phyloP scores from a whole-genome alignment of 2,797 vertebrate genomes.

The Capromys pilorides region DNA sequence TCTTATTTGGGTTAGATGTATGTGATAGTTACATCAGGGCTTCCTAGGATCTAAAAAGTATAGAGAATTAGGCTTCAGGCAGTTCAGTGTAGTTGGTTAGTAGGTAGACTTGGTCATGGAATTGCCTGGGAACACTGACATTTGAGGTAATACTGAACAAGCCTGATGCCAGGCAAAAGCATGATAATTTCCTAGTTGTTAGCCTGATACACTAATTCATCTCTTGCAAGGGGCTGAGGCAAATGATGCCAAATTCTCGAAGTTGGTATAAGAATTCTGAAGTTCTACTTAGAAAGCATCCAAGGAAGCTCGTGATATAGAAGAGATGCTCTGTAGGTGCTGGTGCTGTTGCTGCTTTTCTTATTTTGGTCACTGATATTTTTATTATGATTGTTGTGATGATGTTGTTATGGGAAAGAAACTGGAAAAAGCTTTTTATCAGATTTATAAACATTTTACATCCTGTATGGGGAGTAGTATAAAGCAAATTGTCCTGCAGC shows the following conservation, averaged over 20 bases:
- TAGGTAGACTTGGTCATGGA: neutral
- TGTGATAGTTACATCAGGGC: neutral
- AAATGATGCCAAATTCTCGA: neutral
- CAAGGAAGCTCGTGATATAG: rapidly evolving
- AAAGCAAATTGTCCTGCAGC: neutral
- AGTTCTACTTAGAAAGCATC: neutral
- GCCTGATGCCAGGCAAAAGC: neutral
- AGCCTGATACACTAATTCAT: neutral
- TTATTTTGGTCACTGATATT: neutral
- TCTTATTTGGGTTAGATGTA: neutral
- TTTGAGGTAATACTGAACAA: neutral
- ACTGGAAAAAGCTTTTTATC: neutral
- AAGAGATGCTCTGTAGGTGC: neutral
- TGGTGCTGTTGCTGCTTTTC: neutral
- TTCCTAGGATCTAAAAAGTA: neutral
- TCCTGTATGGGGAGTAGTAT: neutral
- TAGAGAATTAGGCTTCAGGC: neutral
- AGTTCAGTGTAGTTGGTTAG: neutral
- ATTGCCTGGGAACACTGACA: neutral
- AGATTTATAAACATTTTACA: neutral
- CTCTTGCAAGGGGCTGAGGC: neutral
- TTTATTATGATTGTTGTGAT: neutral
- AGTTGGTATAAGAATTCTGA: neutral
- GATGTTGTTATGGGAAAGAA: neutral
- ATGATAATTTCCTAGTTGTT: neutral